Base-by-base conservation (phyloP, 2,888 invertebrate species). In the Callosobruchus maculatus region DNA sequence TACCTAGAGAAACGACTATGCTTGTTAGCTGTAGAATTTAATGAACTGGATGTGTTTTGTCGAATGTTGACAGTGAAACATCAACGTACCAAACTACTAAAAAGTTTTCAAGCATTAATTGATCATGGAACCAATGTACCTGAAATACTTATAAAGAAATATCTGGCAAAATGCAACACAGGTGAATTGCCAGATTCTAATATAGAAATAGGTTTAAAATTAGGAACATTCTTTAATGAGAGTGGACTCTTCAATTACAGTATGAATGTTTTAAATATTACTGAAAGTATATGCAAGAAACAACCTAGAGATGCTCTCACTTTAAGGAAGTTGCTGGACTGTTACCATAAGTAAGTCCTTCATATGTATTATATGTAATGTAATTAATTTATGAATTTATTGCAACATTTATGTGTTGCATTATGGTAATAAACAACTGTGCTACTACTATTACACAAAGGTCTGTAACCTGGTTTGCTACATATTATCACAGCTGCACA, bases 231-330 rank as follows among this genome's bases (percentile, higher is more conserved):
- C 88, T 90, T 97, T 3, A 93, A 93, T 84, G 97, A 97, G 84
- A 95, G 95, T 0, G 97, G 97, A 0, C 96, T 96, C 95, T 94
- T 94, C 85, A 89, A 89, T 77, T 93, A 95, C 83, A 93, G 95
- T 77, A 92, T 94, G 83, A 88, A 90, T 70, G 92, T 97, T 73
- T 88, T 96, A 78, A 86, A 90, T 68, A 88, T 91, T 13, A 94
- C 94, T 81, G 91, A 93, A 76, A 88, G 90, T 77, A 86, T 95
- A 70, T 83, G 83, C 76, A 80, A 80, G 70, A 81, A 77, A 76
- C 80, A 80, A 73, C 77, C 76, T 67, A 75, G 79, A 30, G 79
- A 78, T 49, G 75, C 77, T 9, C 87, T 90, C 77, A 89, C 91
- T 81, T 90, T 92, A 85, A 89, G 91, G 75, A 90, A 92, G 83